phyloP scores from a whole-genome alignment of 1,140 invertebrate species.

The Temnothorax curvispinosus region DNA sequence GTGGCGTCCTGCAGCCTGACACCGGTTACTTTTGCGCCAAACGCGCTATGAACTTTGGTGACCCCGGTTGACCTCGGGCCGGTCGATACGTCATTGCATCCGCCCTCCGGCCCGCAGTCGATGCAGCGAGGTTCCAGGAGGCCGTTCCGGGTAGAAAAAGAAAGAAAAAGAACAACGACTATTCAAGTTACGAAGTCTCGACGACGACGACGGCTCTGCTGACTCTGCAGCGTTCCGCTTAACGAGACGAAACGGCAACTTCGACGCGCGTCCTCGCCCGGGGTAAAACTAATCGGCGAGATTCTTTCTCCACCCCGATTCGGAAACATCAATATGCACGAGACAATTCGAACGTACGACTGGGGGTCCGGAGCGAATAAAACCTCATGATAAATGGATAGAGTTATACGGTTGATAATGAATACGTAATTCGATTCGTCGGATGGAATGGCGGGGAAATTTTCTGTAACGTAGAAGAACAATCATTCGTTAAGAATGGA shows the following conservation, averaged over 20 bases:
- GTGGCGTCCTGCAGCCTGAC: conserved; percentile 15
- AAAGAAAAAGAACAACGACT: not conserved
- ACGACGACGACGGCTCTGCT: not conserved
- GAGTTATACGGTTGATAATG: not conserved
- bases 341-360: not conserved
- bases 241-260: not conserved
- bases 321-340: not conserved
- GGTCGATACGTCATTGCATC: conserved; percentile 83
- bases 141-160: conserved; percentile 9
- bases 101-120: conserved; percentile 62
- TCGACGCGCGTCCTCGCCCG: not conserved
- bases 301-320: not conserved
- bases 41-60: conserved; percentile 84
- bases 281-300: not conserved
- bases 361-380: not conserved
- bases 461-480: conserved; percentile 25
- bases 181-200: not conserved
- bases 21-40: conserved; percentile 72
- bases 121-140: conserved; percentile 61
- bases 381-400: not conserved
- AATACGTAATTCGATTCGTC: not conserved
- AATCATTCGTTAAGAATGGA: conserved; percentile 72
- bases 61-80: conserved; percentile 82
- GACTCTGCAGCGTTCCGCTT: too few species aligned
- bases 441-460: not conserved